Evolutionary conservation across 2,888 invertebrate genomes (phyloP), one percentile per base, ranked within the genome.

Genomic region (Callinectes sapidus): DNA sequence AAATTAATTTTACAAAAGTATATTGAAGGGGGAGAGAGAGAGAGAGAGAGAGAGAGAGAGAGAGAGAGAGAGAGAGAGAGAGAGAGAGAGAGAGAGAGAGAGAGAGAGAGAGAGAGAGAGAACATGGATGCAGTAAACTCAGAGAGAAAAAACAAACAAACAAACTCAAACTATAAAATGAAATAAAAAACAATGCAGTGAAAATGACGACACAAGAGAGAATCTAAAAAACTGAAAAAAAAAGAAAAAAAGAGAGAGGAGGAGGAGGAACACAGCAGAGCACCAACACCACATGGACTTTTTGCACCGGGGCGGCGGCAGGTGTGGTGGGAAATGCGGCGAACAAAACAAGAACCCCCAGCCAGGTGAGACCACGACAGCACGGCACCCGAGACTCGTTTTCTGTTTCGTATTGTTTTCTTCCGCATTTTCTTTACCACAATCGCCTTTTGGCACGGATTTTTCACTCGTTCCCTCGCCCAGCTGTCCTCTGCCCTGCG

Each of bases 361-460:
- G 16, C 81, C 81, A 81, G 81, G 81, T 48, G 48, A 48, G 48
- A 48, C 8, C 48, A 48, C 48, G 2, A 2, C 16, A 35, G 81
- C 81, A 81, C 16, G 35, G 35, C 35, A 81, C 23, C 81, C 81
- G 16, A 32, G 35, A 18, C 81, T 81, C 81, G 35, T 35, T 35
- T 32, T 81, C 13, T 35, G 16, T 81, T 35, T 81, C 35, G 18
- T 35, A 81, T 81, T 81, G 81, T 81, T 81, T 81, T 81, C 81
- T 81, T 81, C 10, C 28, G 28, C 81, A 81, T 81, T 81, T 81
- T 35, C 14, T 18, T 81, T 16, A 32, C 3, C 81, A 81, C 81
- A 81, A 81, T 81, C 81, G 81, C 81, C 81, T 81, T 81, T 81
- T 81, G 35, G 16, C 18, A 81, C 13, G 18, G 81, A 81, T 81